phyloP scores from a whole-genome alignment of 2,888 invertebrate genomes.

The Oscheius sp. region DNA sequence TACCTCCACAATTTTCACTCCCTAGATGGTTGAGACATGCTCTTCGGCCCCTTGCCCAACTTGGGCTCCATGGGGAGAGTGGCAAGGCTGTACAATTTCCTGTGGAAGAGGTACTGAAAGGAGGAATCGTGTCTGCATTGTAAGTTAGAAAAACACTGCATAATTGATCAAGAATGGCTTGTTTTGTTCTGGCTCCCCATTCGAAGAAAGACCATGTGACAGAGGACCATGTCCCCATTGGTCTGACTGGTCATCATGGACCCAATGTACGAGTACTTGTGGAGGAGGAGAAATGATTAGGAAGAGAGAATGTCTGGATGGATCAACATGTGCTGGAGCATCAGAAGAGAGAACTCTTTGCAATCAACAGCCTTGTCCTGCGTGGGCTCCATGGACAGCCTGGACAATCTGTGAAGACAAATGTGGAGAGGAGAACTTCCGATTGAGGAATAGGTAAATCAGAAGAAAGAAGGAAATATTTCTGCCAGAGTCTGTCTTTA shows the following conservation, averaged over 20 bases:
- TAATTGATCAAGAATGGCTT: constrained; percentile 46
- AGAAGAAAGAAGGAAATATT: neutral
- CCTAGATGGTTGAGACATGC: constrained; percentile 44
- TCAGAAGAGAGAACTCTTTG: constrained; percentile 51
- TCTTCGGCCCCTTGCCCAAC: constrained; percentile 45
- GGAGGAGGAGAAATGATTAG: constrained; percentile 57
- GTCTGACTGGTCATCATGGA: constrained; percentile 49
- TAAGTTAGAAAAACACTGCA: neutral
- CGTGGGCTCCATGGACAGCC: constrained; percentile 54
- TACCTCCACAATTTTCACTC: neutral
- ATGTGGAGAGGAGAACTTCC: constrained; percentile 50
- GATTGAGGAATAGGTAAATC: constrained; percentile 50
- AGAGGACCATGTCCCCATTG: constrained; percentile 55
- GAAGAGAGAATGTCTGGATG: constrained; percentile 46
- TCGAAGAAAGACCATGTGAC: constrained; percentile 53
- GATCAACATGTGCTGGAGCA: constrained; percentile 44
- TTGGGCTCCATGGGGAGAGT: constrained; percentile 54
- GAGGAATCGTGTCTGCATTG: constrained; percentile 37
- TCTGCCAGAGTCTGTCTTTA: constrained; percentile 46
- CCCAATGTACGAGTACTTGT: constrained; percentile 47
- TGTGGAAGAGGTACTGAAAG: constrained; percentile 55
- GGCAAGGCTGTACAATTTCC: constrained; percentile 50
- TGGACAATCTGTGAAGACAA: constrained; percentile 55
- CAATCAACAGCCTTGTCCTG: constrained; percentile 54
- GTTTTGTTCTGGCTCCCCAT: constrained; percentile 49